Base-by-base conservation (phyloP, 2,888 invertebrate species). In the Rhingia rostrata region DNA sequence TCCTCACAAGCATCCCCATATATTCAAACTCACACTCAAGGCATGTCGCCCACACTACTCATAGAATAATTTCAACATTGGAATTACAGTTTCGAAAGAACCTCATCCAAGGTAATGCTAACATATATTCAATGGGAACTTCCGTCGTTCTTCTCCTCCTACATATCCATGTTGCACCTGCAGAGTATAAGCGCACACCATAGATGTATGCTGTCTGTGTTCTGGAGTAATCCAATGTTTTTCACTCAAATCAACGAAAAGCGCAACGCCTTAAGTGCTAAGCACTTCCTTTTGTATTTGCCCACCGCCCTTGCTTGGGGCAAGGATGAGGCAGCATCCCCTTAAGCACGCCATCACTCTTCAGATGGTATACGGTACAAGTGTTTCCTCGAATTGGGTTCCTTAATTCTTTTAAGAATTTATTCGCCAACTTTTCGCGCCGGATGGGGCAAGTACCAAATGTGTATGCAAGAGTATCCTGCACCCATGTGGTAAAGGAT, bases 191-290 rank as follows among this genome's bases (percentile, higher is more conserved):
- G 14, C 30, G 30, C 7, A 9, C 6, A 22, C 22, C 22, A 22
- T 2, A 22, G 22, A 22, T 22, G 22, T 30, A 12, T 43, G 3
- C 9, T 9, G 9, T 41, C 35, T 56, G 22, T 22, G 22, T 22
- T 22, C 51, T 10, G 32, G 58, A 37, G 49, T 41, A 70, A 58
- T 70, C 39, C 58, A 12, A 37, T 47, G 30, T 14, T 30, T 12
- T 14, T 51, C n/a, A 22, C 14, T 33, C 10, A 33, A 33, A 51
- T 60, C 39, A 41, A 51, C 32, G 10, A 70, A 58, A 70, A 60
- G 70, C 32, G 49, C 70, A 70, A 41, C 51, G 10, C 45, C 47
- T 56, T 49, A 32, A 54, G 53, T 54, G 14, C 43, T 53, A 54
- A 67, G 22, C 33, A 43, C 35, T 39, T 53, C 12, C 4, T 35